Evolutionary conservation across 1,140 invertebrate species (phyloP).

Genomic region (Idris sp.): DNA sequence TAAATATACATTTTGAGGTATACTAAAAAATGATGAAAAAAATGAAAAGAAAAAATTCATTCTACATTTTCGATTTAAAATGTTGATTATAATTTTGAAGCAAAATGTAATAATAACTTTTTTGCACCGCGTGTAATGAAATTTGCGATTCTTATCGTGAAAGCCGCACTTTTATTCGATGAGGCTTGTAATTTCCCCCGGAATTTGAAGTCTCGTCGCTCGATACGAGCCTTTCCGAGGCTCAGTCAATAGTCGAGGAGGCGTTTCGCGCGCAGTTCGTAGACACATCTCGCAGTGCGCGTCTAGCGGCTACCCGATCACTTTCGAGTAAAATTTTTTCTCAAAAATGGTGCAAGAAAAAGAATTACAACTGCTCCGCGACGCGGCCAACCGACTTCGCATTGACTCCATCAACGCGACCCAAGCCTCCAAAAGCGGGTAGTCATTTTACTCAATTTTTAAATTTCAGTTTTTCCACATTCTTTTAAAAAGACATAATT

Average conservation of each 20-base stretch:
- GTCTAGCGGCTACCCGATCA: no score
- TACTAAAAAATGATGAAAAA: no score
- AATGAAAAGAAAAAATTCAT: no score
- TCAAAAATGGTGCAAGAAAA: constrained; percentile 65
- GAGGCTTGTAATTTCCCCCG: constrained; percentile 60
- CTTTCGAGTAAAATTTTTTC: no score
- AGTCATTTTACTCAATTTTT: constrained; percentile 4
- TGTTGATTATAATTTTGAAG: no score
- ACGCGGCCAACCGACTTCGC: constrained; percentile 83
- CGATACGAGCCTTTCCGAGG: constrained; percentile 49
- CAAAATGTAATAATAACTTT: no score
- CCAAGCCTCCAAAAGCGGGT: constrained; percentile 75
- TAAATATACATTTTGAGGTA: no score
- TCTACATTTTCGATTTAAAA: no score
- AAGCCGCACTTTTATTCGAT: constrained; percentile 53
- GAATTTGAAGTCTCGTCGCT: constrained; percentile 59
- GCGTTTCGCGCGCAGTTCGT: constrained; percentile 61
- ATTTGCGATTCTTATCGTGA: constrained; percentile 44
- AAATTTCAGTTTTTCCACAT: no score
- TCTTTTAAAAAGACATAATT: no score
- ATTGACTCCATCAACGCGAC: constrained; percentile 79
- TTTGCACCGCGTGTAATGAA: no score
- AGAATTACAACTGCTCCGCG: constrained; percentile 79
- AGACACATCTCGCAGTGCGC: constrained; percentile 53
- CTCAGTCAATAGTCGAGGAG: constrained; percentile 62